Evolutionary conservation across 1,140 invertebrate species (phyloP).

Genomic region (Dreissena polymorpha): DNA sequence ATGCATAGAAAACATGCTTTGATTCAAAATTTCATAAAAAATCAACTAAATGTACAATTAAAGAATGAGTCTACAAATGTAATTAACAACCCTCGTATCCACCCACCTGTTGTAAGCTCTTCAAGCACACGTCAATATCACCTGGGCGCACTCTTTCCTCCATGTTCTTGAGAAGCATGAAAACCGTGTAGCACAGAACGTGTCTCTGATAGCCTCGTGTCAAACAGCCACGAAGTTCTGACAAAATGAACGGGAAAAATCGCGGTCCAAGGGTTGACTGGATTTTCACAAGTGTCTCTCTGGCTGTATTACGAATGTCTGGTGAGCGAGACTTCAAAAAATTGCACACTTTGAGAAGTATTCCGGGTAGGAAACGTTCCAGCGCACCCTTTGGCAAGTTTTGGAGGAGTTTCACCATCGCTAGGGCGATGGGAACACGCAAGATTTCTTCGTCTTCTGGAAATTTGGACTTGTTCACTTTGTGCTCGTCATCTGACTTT

Average conservation of each 20-base stretch:
- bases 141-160: slow-evolving; percentile 84
- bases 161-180: slow-evolving; percentile 89
- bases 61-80: too few relatives aligned
- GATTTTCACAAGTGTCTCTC: slow-evolving; percentile 94
- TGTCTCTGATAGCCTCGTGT: slow-evolving; percentile 96
- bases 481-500: slow-evolving; percentile 88
- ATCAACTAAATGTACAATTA: too few relatives aligned
- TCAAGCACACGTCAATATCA: slow-evolving; percentile 89
- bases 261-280: slow-evolving; percentile 91
- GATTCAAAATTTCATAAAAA: too few relatives aligned
- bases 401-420: slow-evolving; percentile 94
- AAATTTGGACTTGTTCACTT: slow-evolving; percentile 82
- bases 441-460: slow-evolving; percentile 92
- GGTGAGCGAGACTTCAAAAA: slow-evolving; percentile 94
- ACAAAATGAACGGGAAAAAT: slow-evolving; percentile 89
- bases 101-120: slow-evolving; percentile 88
- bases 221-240: slow-evolving; percentile 90
- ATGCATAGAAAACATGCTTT: too few relatives aligned
- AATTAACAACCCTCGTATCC: too few relatives aligned
- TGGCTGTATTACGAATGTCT: slow-evolving; percentile 90
- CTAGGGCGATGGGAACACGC: slow-evolving; percentile 94
- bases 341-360: slow-evolving; percentile 93
- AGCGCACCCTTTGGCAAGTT: slow-evolving; percentile 89
- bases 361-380: slow-evolving; percentile 89
- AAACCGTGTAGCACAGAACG: slow-evolving; percentile 93